Base-by-base conservation (phyloP, 1,140 invertebrate genomes). In the Drosophila kikkawai region DNA sequence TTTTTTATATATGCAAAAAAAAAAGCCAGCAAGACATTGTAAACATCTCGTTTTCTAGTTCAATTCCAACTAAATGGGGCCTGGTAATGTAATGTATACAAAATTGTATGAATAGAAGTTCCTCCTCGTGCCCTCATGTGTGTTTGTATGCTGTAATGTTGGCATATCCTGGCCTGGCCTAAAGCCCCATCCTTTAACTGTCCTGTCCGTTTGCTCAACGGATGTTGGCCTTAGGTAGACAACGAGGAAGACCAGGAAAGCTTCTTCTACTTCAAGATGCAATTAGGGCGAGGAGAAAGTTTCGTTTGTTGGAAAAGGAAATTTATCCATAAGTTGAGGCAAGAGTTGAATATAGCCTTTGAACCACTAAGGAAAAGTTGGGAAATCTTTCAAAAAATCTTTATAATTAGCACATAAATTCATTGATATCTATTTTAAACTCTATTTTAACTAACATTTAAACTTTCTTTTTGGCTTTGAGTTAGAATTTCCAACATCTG, bases 31-130 rank as follows among this genome's bases (percentile, higher is more conserved):
- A 56, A 71, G 65, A 87, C 77, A 77, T 75, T 83, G 83, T 79
- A 87, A 87, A 80, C 77, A 90, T 84, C 80, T 86, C 74, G 85
- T 81, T 87, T 87, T 88, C 84, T 87, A 87, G 84, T 87, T 87
- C 84, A 87, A 87, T 87, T 87, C 85, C 80, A 83, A 80, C 84
- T 88, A 84, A 87, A 87, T 83, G 80, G 68, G 68, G 78, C 81
- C 76, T 87, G 84, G 84, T 80, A 80, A 87, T 83, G 83, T 75
- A 87, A 87, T 88, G 84, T 82, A 84, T 87, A 87, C 79, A 77
- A 59, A 83, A 64, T 61, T 77, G 42, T 70, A 80, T 67, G 45
- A 60, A 82, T 59, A 55, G 45, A 63, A 50, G 19, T 22, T 51
- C 64, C 45, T 45, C 17, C 48, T 9, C 11, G 12, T 26, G 56